phyloP scores from a whole-genome alignment of 92 coral and sea anemone genomes.

The Epizoanthus illoricatus region DNA sequence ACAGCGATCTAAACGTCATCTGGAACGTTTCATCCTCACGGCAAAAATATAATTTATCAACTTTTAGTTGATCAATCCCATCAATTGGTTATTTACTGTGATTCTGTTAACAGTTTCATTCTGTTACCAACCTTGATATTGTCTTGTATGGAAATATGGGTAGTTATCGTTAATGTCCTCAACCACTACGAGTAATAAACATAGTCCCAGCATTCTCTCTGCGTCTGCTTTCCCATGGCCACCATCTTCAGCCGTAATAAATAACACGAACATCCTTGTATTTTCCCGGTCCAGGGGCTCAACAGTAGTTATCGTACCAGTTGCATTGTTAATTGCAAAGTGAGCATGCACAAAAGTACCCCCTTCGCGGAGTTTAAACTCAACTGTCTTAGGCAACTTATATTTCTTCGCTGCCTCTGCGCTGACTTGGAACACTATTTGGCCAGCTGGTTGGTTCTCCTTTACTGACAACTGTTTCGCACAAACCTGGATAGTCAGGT shows the following conservation, averaged over 20 bases:
- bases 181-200: constrained; percentile 55
- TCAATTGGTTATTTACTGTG: no score
- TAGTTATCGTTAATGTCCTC: constrained; percentile 80
- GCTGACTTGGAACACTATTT: constrained; percentile 55
- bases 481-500: constrained; percentile 23
- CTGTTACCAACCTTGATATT: constrained; percentile 44
- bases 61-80: no score
- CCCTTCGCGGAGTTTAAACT: constrained; percentile 64
- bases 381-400: constrained; percentile 53
- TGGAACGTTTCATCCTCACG: no score
- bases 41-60: no score
- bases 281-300: constrained; percentile 73
- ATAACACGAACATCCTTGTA: constrained; percentile 39
- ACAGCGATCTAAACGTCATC: no score
- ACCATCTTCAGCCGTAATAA: constrained; percentile 77
- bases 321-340: constrained; percentile 75
- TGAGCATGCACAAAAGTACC: constrained; percentile 4
- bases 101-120: no score
- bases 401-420: constrained; percentile 71
- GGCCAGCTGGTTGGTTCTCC: constrained; percentile 77
- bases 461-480: constrained; percentile 43
- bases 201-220: constrained; percentile 59
- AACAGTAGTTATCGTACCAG: constrained; percentile 67
- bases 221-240: constrained; percentile 54
- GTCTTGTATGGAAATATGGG: constrained; percentile 60